phyloP scores from a whole-genome alignment of 2,113 vertebrate genomes.

The Sitta europaea region DNA sequence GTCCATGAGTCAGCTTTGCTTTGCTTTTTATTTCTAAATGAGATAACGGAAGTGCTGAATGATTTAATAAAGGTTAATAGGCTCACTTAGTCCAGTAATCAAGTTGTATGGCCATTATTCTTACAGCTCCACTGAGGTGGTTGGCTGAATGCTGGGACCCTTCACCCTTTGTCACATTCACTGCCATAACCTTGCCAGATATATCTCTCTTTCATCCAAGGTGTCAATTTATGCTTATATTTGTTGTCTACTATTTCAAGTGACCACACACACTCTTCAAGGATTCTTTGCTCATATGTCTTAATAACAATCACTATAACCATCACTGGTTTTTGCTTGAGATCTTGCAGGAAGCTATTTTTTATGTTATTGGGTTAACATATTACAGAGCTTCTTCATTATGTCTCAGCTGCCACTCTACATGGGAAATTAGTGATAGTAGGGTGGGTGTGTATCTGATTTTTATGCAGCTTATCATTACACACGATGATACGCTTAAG shows the following conservation, averaged over 20 bases:
- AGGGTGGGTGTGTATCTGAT: not conserved
- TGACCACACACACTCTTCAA: not conserved
- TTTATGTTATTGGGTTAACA: conserved; percentile 1
- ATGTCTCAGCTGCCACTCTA: not conserved
- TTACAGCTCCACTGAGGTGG: not conserved
- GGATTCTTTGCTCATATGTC: not conserved
- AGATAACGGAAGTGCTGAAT: not conserved
- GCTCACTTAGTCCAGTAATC: not conserved
- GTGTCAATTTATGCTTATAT: not conserved
- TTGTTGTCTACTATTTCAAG: not conserved
- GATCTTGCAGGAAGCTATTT: not conserved
- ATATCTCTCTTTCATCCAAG: not conserved
- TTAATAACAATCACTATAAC: not conserved
- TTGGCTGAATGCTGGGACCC: not conserved
- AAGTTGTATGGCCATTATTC: not conserved
- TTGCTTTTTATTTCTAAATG: not conserved
- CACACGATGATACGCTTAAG: not conserved
- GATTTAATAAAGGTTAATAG: not conserved
- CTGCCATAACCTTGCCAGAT: not conserved
- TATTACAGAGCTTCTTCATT: conserved; percentile 1
- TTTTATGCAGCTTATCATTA: not conserved
- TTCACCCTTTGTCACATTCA: not conserved
- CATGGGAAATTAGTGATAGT: not conserved
- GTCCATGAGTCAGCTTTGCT: not conserved
- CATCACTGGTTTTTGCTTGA: not conserved